These are phyloP conservation scores for Bombyx mandarina DNA, from an alignment of 1,140 invertebrate genomes.

Conservation along the genomic window DNA sequence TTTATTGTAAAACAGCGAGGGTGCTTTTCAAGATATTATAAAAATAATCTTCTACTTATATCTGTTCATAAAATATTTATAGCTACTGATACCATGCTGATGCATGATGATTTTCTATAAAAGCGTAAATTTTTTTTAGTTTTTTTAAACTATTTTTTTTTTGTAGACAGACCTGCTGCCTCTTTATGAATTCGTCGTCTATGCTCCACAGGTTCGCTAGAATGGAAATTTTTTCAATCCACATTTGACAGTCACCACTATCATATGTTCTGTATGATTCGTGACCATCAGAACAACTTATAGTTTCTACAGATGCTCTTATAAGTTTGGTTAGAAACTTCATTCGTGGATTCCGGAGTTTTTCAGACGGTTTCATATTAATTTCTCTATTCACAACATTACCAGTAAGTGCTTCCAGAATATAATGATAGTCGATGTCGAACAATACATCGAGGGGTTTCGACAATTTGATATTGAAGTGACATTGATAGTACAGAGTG, in stretches of 20 bases:
- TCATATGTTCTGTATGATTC: slow-evolving; percentile 41
- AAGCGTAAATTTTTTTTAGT: too few species aligned
- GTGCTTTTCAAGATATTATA: too few species aligned
- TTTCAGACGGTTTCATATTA: slow-evolving; percentile 40
- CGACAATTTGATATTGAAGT: slow-evolving; percentile 81
- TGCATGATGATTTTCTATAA: too few species aligned
- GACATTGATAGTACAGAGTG: slow-evolving; percentile 83
- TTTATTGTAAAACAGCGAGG: too few species aligned
- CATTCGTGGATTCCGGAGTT: slow-evolving; percentile 72
- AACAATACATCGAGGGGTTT: slow-evolving; percentile 84
- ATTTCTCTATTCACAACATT: slow-evolving; percentile 35
- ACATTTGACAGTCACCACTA: slow-evolving; percentile 73
- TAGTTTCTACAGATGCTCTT: slow-evolving; percentile 75
- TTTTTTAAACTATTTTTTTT: too few species aligned
- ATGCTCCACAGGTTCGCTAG: slow-evolving; percentile 86
- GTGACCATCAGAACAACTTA: slow-evolving; percentile 50
- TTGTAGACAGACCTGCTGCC: slow-evolving; percentile 74
- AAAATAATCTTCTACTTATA: too few species aligned
- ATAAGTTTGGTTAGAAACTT: slow-evolving; percentile 79
- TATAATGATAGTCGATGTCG: slow-evolving; percentile 72
- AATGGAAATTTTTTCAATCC: slow-evolving; percentile 79
- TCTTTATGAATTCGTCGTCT: slow-evolving; percentile 80
- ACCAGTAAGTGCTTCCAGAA: slow-evolving; percentile 48
- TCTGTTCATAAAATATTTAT: too few species aligned
- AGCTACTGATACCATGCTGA: too few species aligned